Evolutionary conservation across 2,888 invertebrate species (phyloP), one percentile per base, ranked within the genome.

Genomic region (Neuroscelio doddi): DNA sequence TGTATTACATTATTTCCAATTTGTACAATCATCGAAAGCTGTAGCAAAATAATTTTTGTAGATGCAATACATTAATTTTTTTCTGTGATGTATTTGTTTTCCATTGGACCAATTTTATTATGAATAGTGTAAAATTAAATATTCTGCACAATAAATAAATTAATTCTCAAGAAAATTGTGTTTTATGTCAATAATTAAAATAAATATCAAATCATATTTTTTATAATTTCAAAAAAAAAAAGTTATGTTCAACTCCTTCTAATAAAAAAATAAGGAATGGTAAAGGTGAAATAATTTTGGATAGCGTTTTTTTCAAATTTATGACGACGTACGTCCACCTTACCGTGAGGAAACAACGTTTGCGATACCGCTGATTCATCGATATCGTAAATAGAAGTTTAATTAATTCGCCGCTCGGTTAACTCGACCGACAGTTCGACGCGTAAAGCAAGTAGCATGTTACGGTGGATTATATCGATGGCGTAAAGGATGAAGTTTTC

Each of bases 381-480:
- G 80, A 82, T 83, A 82, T 80, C 82, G 74, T 83, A 80, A 83
- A 83, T 82, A 81, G 78, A 82, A 83, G 80, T 84, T 84, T 84
- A 83, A 83, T 84, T 82, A 83, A 82, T 82, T 82, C 80, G 73
- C 77, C 80, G 82, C 77, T 80, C 74, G 79, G 79, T 78, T 82
- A 79, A 80, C 76, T 75, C 75, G 72, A 71, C 73, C 73, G 79
- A 80, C 80, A 77, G 78, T 72, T 73, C 75, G 74, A 75, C 73
- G 56, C 62, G 74, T 70, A 73, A 74, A 74, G 74, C 71, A 72
- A 72, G 58, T 62, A 61, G 53, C 57, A 51, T 39, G 57, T 59
- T 59, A 57, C 64, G 70, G 69, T 69, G 75, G 76, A 77, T 74
- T 74, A 75, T 72, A 66, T 51, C 67, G 64, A 62, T 56, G 64